Evolutionary conservation across 2,888 invertebrate species (phyloP).

Genomic region (Drosophila prostipennis): DNA sequence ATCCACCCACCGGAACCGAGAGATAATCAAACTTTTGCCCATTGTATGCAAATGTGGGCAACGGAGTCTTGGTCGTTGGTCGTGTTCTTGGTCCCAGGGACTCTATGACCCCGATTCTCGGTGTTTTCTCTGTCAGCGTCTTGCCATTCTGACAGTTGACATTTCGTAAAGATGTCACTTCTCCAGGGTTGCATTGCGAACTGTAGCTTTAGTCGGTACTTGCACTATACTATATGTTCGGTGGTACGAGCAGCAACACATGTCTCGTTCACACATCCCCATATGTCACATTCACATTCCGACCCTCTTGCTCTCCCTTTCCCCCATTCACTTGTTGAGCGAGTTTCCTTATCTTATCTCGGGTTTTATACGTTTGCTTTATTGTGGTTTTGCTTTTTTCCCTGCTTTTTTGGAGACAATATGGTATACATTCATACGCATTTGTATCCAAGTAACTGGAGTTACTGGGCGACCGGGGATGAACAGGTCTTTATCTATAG

Average conservation of each 20-base stretch:
- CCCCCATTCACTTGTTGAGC: slow-evolving; percentile 74
- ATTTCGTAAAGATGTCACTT: slow-evolving; percentile 66
- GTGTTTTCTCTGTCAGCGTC: slow-evolving; percentile 35
- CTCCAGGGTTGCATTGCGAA: slow-evolving; percentile 58
- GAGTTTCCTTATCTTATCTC: slow-evolving; percentile 70
- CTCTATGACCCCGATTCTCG: slow-evolving; percentile 59
- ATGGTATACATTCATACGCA: slow-evolving; percentile 13
- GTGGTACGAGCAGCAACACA: neutral
- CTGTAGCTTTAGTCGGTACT: slow-evolving; percentile 19
- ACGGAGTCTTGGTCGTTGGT: slow-evolving; percentile 37
- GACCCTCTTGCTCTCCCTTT: slow-evolving; percentile 1
- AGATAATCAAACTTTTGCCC: slow-evolving; percentile 70
- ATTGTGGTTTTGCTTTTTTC: slow-evolving; percentile 53
- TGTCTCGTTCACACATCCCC: slow-evolving; percentile 16
- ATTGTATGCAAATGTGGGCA: slow-evolving; percentile 71
- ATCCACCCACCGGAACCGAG: slow-evolving; percentile 1
- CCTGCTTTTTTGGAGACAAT: slow-evolving; percentile 27
- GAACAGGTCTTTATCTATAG: slow-evolving; percentile 37
- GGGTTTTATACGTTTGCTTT: slow-evolving; percentile 59
- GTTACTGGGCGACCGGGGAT: slow-evolving; percentile 6
- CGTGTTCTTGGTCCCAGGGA: slow-evolving; percentile 28
- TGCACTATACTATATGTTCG: neutral
- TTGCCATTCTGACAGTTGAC: slow-evolving; percentile 58
- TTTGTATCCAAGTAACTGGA: slow-evolving; percentile 26
- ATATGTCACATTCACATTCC: slow-evolving; percentile 27